These are phyloP conservation scores for Neomorphus geoffroyi DNA, from an alignment of 2,797 vertebrate species.

Conservation along the genomic window DNA sequence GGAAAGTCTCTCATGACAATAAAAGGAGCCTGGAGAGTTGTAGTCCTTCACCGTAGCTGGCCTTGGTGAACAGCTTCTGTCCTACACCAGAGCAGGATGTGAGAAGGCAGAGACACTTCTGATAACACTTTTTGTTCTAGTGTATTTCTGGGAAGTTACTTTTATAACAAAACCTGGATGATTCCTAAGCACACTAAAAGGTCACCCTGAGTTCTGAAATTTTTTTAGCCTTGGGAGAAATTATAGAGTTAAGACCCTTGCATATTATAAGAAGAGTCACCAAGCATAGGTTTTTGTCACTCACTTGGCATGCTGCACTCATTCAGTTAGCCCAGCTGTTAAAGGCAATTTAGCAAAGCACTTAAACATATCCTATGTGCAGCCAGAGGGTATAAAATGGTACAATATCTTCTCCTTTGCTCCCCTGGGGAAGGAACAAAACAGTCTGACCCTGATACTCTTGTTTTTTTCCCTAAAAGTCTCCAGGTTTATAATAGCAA, in stretches of 20 bases:
- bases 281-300: background rate
- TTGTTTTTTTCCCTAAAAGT: background rate
- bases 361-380: background rate
- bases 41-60: background rate
- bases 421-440: background rate
- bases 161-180: background rate
- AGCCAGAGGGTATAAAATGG: background rate
- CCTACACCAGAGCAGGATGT: background rate
- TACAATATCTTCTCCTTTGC: background rate
- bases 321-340: background rate
- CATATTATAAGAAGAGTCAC: background rate
- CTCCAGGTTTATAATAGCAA: background rate
- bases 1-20: background rate
- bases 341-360: background rate
- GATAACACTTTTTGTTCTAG: background rate
- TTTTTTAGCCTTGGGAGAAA: background rate
- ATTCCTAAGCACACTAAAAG: background rate
- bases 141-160: background rate
- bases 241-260: background rate
- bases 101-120: background rate
- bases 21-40: background rate
- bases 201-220: background rate
- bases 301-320: background rate
- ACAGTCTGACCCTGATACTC: background rate
- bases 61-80: background rate